A percentile compares a stretch with the other conserved stretches of the same genome.
Conservation (phyloP, 2,797 vertebrate genomes). For the Steatocranus sp. region DNA sequence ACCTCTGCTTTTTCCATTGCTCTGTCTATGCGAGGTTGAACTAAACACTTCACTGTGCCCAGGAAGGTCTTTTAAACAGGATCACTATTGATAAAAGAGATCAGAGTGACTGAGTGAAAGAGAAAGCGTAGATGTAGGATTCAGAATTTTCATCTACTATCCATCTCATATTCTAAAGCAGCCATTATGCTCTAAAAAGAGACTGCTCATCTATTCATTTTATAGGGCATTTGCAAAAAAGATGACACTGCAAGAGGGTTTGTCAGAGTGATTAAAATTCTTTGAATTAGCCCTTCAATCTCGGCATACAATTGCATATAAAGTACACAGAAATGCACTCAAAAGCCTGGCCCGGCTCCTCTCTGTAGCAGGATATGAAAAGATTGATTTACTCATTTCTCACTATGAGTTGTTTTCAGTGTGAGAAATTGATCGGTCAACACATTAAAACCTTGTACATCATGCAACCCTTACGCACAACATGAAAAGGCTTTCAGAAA, state of each 20-base stretch:
- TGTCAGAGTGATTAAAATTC: conserved; percentile 61
- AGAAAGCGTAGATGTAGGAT: conserved; percentile 47
- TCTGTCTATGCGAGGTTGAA: conserved; percentile 40
- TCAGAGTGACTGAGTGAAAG: conserved; percentile 38
- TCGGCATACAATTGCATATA: conserved; percentile 42
- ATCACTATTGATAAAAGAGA: conserved; percentile 44
- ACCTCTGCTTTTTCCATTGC: conserved; percentile 38
- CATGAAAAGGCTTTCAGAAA: conserved; percentile 67
- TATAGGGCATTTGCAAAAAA: conserved; percentile 64
- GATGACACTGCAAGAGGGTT: conserved; percentile 59
- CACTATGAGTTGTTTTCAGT: conserved; percentile 34
- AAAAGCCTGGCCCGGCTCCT: conserved; percentile 29
- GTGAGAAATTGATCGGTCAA: conserved; percentile 62
- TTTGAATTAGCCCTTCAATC: conserved; percentile 66
- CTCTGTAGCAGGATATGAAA: conserved; percentile 46
- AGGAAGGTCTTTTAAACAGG: conserved; percentile 33
- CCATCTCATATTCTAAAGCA: conserved; percentile 69
- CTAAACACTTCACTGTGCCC: conserved; percentile 50
- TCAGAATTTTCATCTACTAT: conserved; percentile 52
- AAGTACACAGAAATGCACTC: conserved; percentile 67
- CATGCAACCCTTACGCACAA: conserved; percentile 35
- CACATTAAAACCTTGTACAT: conserved; percentile 60
- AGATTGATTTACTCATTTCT: conserved; percentile 64
- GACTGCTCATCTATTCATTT: conserved; percentile 66
- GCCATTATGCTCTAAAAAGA: conserved; percentile 69